A percentile compares a stretch with the other conserved stretches of the same genome.
Evolutionary conservation across 2,113 vertebrate species (phyloP).

Genomic region (Abramis brama): DNA sequence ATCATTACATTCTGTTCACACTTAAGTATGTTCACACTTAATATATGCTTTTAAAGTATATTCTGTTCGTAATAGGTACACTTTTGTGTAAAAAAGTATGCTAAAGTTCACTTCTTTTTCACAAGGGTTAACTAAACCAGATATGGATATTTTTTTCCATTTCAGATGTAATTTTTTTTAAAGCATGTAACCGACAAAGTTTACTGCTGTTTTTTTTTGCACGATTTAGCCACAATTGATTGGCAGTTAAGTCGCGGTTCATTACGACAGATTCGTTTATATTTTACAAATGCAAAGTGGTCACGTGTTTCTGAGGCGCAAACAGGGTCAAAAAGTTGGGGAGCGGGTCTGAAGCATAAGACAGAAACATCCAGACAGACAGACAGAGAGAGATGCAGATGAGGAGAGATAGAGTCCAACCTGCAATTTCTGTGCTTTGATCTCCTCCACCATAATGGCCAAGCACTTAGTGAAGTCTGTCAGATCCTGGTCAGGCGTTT

Average conservation of each 20-base stretch:
- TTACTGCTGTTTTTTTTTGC: neutral
- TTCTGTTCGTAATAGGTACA: neutral
- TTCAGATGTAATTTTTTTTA: neutral
- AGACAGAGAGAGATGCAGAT: neutral
- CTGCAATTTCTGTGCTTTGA: constrained; percentile 65
- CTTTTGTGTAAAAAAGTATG: neutral
- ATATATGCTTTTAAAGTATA: neutral
- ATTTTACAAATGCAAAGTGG: neutral
- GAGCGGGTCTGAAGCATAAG: neutral
- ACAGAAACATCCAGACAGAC: constrained; percentile 4
- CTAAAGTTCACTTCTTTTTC: neutral
- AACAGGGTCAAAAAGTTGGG: neutral
- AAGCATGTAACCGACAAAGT: too few species aligned
- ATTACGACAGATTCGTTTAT: neutral
- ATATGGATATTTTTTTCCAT: neutral
- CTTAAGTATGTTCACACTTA: too few species aligned
- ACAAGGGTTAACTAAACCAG: neutral
- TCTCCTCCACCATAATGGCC: constrained; percentile 73
- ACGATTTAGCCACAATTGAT: neutral
- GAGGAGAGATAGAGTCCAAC: constrained; percentile 59
- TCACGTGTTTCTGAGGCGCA: neutral
- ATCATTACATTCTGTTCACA: too few species aligned
- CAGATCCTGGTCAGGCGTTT: constrained; percentile 77
- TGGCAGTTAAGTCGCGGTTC: neutral
- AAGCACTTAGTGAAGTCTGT: constrained; percentile 82